phyloP scores from a whole-genome alignment of 1,140 invertebrate species.

The Lordiphosa stackelbergi region DNA sequence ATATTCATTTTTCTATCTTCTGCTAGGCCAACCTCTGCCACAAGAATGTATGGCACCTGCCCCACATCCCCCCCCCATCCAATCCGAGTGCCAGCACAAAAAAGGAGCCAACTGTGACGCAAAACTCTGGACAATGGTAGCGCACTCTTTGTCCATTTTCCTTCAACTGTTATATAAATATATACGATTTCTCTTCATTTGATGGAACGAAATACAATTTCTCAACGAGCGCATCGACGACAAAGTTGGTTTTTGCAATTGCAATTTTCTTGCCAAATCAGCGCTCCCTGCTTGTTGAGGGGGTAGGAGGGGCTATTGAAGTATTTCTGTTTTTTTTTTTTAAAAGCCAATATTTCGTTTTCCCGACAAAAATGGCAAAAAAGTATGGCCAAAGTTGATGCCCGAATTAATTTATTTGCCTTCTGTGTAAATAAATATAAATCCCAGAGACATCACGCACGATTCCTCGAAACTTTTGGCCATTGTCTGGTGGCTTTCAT shows the following conservation, averaged over 20 bases:
- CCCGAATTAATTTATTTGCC: constrained; percentile 50
- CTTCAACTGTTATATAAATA: constrained; percentile 48
- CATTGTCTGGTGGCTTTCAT: constrained; percentile 9
- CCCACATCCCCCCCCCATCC: no score
- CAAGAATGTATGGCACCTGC: background rate
- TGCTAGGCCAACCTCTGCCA: no score
- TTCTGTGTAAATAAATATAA: constrained; percentile 49
- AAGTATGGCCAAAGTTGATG: constrained; percentile 41
- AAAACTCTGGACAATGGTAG: constrained; percentile 52
- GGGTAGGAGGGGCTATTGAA: constrained; percentile 47
- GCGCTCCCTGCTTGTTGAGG: constrained; percentile 28
- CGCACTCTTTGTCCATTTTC: constrained; percentile 13
- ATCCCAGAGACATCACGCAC: constrained; percentile 7
- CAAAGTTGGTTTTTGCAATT: constrained; percentile 58
- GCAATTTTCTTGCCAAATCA: constrained; percentile 67
- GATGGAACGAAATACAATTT: constrained; percentile 75
- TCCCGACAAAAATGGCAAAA: constrained; percentile 13
- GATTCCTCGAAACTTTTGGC: constrained; percentile 10
- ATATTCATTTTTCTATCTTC: no score
- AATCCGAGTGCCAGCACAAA: no score
- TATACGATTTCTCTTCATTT: constrained; percentile 74
- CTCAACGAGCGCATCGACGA: constrained; percentile 44
- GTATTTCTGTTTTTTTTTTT: constrained; percentile 43
- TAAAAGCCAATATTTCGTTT: constrained; percentile 67
- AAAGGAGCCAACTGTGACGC: constrained; percentile 35